Base-by-base conservation (phyloP, 2,113 vertebrate species). In the Burhinus oedicnemus region DNA sequence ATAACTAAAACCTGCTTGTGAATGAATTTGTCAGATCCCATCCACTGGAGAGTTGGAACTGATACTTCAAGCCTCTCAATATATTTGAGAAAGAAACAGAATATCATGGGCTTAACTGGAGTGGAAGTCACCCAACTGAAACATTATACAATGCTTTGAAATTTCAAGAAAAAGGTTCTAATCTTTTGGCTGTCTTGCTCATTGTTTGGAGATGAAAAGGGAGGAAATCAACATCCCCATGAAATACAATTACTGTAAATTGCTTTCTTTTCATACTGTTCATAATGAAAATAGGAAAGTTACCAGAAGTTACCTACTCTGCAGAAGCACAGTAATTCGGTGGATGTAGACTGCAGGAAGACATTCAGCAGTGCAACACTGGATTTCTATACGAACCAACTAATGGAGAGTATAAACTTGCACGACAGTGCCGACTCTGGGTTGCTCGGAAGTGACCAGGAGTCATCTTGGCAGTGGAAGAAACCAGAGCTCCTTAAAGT, bases 201-300 rank as follows among this genome's bases (percentile, higher is more conserved):
- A 98, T 98, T 98, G 98, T 98, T 97, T 82, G 55, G 92, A 98
- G 97, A 98, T 98, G 97, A 98, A 98, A 98, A 97, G 97, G 57
- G 93, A 95, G 96, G 98, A 98, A 97, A 94, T 95, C 94, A 96
- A 92, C 97, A 85, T 94, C 92, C 84, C 91, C 90, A 71, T 93
- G 74, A 96, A 95, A 92, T 84, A 87, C 52, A 95, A 94, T 89
- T 92, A 85, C 96, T 92, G 78, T 95, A 94, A 95, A 94, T 91
- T 83, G 61, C 71, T 80, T 75, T 86, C 62, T 91, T 96, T 91
- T 92, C 91, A 71, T 96, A 76, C 52, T 29, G 42, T 84, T 90
- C 6, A 3, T 66, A 47, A 72, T 55, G 94, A 94, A 93, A 96
- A 96, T 91, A 93, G n/a, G 49, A 69, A 83, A 36, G 61, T 89